phyloP scores from a whole-genome alignment of 2,113 vertebrate species.

The Alligator mississippiensis region DNA sequence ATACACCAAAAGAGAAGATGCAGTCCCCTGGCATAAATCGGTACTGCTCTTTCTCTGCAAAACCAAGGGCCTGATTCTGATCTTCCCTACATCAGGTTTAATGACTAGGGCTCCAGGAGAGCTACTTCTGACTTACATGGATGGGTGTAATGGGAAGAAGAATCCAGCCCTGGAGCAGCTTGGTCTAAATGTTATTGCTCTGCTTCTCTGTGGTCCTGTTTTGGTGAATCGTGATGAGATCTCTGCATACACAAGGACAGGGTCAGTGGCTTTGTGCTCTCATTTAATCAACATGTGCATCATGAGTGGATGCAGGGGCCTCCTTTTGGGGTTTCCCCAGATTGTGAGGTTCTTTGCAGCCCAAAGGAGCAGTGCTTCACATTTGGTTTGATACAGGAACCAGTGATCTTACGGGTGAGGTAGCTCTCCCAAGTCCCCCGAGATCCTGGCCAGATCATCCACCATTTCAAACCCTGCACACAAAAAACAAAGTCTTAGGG shows the following conservation, averaged over 20 bases:
- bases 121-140: not conserved
- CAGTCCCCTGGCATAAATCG: not conserved
- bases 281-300: too few species aligned
- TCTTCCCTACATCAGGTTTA: not conserved
- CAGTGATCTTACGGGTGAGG: too few species aligned
- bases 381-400: too few species aligned
- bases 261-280: too few species aligned
- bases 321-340: not conserved
- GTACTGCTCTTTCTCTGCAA: rapidly evolving
- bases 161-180: not conserved
- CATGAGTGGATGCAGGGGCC: too few species aligned
- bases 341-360: not conserved
- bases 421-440: too few species aligned
- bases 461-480: too few species aligned
- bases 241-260: not conserved
- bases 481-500: too few species aligned
- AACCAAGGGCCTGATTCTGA: not conserved
- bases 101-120: not conserved
- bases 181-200: not conserved
- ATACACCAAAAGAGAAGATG: not conserved
- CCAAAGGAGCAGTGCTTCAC: too few species aligned
- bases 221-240: not conserved
- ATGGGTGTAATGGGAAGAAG: not conserved
- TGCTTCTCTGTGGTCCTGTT: not conserved
- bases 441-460: too few species aligned